Percentiles rank a stretch among this genome's conserved stretches.
phyloP scores from a whole-genome alignment of 2,113 vertebrate genomes.

The Chaetodon trifascialis region DNA sequence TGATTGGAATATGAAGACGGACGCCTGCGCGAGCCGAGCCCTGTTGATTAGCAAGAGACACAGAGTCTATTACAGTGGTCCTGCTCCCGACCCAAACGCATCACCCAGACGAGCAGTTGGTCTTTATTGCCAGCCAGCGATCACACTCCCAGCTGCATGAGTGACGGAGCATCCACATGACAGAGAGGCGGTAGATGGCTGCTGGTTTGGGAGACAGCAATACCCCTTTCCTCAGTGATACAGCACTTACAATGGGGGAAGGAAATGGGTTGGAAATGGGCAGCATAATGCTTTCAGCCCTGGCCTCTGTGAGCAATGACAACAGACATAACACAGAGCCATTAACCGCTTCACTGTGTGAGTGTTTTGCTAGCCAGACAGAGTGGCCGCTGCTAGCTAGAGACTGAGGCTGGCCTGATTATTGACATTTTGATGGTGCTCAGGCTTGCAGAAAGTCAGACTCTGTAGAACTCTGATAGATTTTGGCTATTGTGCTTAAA shows the following conservation, averaged over 20 bases:
- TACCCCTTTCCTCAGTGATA: conserved; percentile 17
- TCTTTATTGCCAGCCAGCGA: conserved; percentile 27
- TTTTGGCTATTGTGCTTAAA: conserved; percentile 21
- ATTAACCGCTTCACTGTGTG: conserved; percentile 63
- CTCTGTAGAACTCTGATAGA: conserved; percentile 6
- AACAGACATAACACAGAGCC: conserved; percentile 72
- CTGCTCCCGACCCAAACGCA: conserved; percentile 33
- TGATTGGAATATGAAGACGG: conserved; percentile 65
- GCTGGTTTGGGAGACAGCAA: conserved; percentile 32
- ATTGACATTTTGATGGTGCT: conserved; percentile 62
- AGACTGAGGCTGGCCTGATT: conserved; percentile 47
- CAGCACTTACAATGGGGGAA: conserved; percentile 40
- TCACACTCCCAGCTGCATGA: conserved; percentile 45
- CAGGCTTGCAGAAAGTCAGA: conserved; percentile 33
- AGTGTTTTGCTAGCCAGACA: conserved; percentile 53
- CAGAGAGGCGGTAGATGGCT: conserved; percentile 22
- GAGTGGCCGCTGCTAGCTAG: conserved; percentile 26
- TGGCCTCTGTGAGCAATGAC: conserved; percentile 60
- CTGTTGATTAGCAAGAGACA: conserved; percentile 50
- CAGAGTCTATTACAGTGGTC: conserved; percentile 34
- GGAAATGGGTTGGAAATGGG: conserved; percentile 69
- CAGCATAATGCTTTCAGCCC: conserved; percentile 61
- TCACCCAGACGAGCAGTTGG: conserved; percentile 53
- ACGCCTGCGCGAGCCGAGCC: conserved; percentile 26
- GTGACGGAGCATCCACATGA: conserved; percentile 18